Conservation (phyloP, 2,113 vertebrate species). For the Seriola rivoliana region DNA sequence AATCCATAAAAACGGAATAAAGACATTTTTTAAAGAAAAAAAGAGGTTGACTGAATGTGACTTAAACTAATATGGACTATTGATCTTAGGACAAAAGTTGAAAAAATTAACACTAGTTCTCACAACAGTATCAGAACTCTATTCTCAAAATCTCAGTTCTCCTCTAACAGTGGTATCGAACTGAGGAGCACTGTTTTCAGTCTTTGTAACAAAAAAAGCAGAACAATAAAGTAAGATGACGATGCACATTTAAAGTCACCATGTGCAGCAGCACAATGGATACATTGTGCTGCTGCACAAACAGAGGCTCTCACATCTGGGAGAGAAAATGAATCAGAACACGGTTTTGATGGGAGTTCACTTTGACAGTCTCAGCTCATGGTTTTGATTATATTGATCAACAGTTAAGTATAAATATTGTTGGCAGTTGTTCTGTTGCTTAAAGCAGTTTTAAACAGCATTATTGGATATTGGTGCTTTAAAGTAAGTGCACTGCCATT, state of each 20-base stretch:
- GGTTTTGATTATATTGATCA: constrained; percentile 13
- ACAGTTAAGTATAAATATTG: not conserved
- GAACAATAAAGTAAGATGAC: constrained; percentile 8
- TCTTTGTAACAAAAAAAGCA: not conserved
- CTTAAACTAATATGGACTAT: no score
- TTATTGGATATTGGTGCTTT: not conserved
- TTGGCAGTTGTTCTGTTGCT: not conserved
- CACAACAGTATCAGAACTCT: no score
- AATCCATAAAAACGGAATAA: no score
- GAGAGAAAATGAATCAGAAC: constrained; percentile 2
- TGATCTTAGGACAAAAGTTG: no score
- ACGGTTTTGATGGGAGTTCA: constrained; percentile 16
- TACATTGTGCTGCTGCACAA: constrained; percentile 12
- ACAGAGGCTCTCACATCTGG: constrained; percentile 12
- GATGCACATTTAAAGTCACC: constrained; percentile 20
- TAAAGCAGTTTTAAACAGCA: not conserved
- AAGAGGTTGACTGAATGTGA: no score
- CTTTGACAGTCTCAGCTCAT: constrained; percentile 23
- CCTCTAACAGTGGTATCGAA: not conserved
- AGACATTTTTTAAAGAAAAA: no score
- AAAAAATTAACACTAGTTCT: no score
- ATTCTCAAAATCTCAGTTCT: no score
- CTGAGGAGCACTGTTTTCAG: not conserved
- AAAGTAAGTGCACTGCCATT: not conserved
- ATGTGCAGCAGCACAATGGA: no score